Percentiles rank a stretch among this genome's conserved stretches.
Conservation (phyloP, 2,888 invertebrate species). For the Zonitis immaculata region DNA sequence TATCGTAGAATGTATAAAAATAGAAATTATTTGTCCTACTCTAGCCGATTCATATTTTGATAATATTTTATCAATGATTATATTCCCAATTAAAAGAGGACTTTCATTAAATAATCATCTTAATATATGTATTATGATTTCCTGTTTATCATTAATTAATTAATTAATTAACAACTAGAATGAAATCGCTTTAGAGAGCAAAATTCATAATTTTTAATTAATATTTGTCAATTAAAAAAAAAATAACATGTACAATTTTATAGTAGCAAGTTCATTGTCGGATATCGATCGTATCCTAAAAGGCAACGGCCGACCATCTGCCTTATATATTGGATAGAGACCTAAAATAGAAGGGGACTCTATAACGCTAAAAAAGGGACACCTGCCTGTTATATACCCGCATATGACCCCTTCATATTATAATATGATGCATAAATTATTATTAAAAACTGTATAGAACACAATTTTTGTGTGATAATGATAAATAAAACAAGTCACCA, state of each 20-base stretch:
- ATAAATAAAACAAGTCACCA: no score
- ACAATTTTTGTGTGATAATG: no score
- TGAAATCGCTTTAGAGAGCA: no score
- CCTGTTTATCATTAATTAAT: background rate
- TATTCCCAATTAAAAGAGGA: background rate
- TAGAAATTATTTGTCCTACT: no score
- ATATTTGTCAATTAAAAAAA: constrained; percentile 12
- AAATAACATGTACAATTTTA: constrained; percentile 2
- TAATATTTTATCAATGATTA: background rate
- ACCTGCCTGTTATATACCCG: constrained; percentile 39
- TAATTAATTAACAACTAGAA: no score
- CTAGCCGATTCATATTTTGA: background rate
- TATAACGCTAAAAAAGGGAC: constrained; percentile 29
- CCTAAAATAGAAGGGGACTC: constrained; percentile 33
- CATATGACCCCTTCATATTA: constrained; percentile 36
- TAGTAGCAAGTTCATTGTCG: constrained; percentile 12
- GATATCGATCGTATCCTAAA: constrained; percentile 17
- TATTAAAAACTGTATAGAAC: constrained; percentile 11
- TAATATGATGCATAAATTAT: constrained; percentile 30
- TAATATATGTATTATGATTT: no score
- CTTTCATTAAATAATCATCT: background rate
- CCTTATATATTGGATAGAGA: constrained; percentile 4
- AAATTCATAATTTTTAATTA: background rate
- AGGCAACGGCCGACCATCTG: constrained; percentile 18
- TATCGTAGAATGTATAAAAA: background rate